Conservation (phyloP, 1,140 invertebrate genomes). For the Microplitis mediator region DNA sequence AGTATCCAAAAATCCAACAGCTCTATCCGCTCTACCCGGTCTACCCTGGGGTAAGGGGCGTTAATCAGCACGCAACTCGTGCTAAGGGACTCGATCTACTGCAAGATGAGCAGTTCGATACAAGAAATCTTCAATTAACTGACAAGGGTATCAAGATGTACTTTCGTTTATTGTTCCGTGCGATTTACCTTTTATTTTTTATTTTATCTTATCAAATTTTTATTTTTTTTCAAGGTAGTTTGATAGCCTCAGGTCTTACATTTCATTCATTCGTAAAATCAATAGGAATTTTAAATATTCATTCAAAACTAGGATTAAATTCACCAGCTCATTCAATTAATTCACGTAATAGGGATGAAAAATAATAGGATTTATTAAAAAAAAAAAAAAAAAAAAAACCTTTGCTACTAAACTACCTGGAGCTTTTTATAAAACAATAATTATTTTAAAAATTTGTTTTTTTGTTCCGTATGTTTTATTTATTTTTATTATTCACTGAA, state of each 20-base stretch:
- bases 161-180: background rate
- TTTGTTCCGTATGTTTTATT: background rate
- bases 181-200: background rate
- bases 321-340: background rate
- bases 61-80: slow-evolving; percentile 49
- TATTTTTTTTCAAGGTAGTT: too few species aligned
- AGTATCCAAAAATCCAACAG: slow-evolving; percentile 75
- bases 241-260: too few species aligned
- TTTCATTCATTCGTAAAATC: too few species aligned
- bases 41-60: slow-evolving; percentile 52
- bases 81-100: slow-evolving; percentile 61
- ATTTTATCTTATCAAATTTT: too few species aligned
- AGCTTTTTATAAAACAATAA: too few species aligned
- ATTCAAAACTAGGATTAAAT: too few species aligned
- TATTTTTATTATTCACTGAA: background rate
- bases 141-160: slow-evolving; percentile 52
- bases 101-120: slow-evolving; percentile 59
- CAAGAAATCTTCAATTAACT: slow-evolving; percentile 49
- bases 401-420: too few species aligned
- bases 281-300: too few species aligned
- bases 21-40: slow-evolving; percentile 74
- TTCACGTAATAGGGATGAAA: background rate
- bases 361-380: too few species aligned
- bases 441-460: too few species aligned
- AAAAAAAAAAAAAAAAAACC: too few species aligned